Conservation (phyloP, 2,888 invertebrate species). For the Troilus luridus region DNA sequence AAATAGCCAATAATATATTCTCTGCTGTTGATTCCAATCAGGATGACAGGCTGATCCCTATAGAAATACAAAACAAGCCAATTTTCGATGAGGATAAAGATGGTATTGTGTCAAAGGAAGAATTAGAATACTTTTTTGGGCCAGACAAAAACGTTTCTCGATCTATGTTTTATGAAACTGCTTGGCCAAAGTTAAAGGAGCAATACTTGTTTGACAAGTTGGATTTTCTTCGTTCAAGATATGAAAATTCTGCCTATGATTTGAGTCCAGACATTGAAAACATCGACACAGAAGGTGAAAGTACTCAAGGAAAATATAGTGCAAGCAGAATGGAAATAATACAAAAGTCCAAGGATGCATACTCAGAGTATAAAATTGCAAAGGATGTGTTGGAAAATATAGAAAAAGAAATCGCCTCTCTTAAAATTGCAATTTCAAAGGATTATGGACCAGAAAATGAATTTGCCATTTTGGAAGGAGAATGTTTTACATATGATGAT, state of each 20-base stretch:
- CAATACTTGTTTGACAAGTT: neutral
- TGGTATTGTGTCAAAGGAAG: neutral
- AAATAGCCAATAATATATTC: neutral
- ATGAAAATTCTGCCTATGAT: neutral
- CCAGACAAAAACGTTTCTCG: neutral
- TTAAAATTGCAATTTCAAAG: neutral
- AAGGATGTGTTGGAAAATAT: neutral
- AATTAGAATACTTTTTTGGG: neutral
- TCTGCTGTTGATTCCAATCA: conserved; percentile 17
- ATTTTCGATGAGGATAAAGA: conserved; percentile 17
- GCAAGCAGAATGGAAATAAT: neutral
- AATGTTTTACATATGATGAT: conserved; percentile 14
- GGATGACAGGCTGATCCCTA: neutral
- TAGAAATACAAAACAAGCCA: neutral
- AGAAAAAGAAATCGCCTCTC: neutral
- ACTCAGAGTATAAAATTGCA: neutral
- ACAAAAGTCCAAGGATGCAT: neutral
- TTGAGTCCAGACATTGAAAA: neutral
- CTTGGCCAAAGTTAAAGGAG: neutral
- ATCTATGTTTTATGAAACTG: conserved; percentile 6
- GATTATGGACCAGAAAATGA: conserved; percentile 48
- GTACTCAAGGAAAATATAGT: neutral
- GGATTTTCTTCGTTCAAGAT: neutral
- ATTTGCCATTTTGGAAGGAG: neutral
- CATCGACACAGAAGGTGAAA: neutral